Percentiles rank a stretch among this genome's conserved stretches.
Evolutionary conservation across 2,888 invertebrate genomes (phyloP).

Genomic region (Scaptomyza caliginosa): DNA sequence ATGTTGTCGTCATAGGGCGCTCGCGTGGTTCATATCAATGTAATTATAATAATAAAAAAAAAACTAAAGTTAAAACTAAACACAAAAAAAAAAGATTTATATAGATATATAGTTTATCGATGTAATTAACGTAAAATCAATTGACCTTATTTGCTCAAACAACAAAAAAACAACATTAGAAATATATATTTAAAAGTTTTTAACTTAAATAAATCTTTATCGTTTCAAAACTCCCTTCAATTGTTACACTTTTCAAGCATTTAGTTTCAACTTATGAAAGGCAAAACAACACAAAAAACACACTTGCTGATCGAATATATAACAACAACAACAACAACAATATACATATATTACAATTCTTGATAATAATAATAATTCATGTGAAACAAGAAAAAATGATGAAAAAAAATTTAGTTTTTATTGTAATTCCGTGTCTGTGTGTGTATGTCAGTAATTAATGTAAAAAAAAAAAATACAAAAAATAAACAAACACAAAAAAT

Average conservation of each 20-base stretch:
- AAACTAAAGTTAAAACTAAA: constrained; percentile 11
- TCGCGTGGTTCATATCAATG: constrained; percentile 64
- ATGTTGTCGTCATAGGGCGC: constrained; percentile 31
- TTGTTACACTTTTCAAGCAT: constrained; percentile 67
- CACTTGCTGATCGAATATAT: constrained; percentile 17
- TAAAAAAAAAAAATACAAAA: constrained; percentile 47
- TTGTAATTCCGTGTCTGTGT: constrained; percentile 81
- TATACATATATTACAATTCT: constrained; percentile 60
- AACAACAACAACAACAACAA: constrained; percentile 23
- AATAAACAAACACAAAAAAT: constrained; percentile 49
- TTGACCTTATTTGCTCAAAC: constrained; percentile 69
- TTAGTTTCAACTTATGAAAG: constrained; percentile 67
- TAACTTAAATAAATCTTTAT: not conserved
- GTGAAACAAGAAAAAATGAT: constrained; percentile 39
- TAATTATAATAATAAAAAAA: constrained; percentile 21
- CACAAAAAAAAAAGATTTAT: constrained; percentile 13
- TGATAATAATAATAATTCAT: constrained; percentile 65
- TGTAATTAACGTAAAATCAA: constrained; percentile 39
- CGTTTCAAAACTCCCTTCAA: constrained; percentile 32
- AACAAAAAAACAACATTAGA: constrained; percentile 14
- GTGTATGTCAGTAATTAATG: constrained; percentile 80
- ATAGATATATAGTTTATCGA: constrained; percentile 43
- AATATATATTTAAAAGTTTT: constrained; percentile 1
- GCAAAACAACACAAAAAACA: constrained; percentile 24
- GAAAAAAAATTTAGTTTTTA: constrained; percentile 72